Evolutionary conservation across 92 coral and sea anemone genomes (phyloP).

Genomic region (Porites cylindrica): DNA sequence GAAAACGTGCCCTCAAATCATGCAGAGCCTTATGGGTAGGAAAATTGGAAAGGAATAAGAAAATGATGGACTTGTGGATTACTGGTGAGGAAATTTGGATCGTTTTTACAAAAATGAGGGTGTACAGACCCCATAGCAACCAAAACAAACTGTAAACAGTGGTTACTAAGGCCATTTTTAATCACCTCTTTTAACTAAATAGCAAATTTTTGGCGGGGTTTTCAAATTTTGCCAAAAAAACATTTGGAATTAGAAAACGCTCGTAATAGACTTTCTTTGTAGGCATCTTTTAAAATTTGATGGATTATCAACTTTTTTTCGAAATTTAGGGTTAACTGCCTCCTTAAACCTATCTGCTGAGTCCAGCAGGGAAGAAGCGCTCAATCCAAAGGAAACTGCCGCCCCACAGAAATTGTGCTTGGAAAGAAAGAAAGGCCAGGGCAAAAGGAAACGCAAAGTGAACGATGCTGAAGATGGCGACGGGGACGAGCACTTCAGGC

Average conservation of each 20-base stretch:
- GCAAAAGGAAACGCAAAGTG: too few species aligned
- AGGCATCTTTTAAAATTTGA: background rate
- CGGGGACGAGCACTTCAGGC: too few species aligned
- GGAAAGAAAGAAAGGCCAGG: background rate
- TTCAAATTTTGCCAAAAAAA: slow-evolving; percentile 10
- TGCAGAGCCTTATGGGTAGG: slow-evolving; percentile 10
- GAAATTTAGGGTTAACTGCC: slow-evolving; percentile 50
- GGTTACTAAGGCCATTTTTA: slow-evolving; percentile 13
- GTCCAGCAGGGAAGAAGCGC: slow-evolving; percentile 11
- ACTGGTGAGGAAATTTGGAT: slow-evolving; percentile 12
- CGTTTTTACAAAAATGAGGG: background rate
- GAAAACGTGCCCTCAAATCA: background rate
- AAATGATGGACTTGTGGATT: background rate
- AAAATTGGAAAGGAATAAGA: background rate
- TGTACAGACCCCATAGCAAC: slow-evolving; percentile 43
- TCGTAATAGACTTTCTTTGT: background rate
- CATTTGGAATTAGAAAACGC: slow-evolving; percentile 14
- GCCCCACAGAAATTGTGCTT: slow-evolving; percentile 21
- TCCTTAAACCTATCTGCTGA: slow-evolving; percentile 17
- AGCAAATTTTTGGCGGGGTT: slow-evolving; percentile 16
- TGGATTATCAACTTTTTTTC: background rate
- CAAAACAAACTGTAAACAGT: slow-evolving; percentile 14
- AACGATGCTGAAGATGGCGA: too few species aligned
- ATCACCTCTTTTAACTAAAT: slow-evolving; percentile 17
- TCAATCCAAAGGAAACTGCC: slow-evolving; percentile 13